Evolutionary conservation across 2,797 vertebrate genomes (phyloP).

Genomic region (Phrynocephalus vlangalii): DNA sequence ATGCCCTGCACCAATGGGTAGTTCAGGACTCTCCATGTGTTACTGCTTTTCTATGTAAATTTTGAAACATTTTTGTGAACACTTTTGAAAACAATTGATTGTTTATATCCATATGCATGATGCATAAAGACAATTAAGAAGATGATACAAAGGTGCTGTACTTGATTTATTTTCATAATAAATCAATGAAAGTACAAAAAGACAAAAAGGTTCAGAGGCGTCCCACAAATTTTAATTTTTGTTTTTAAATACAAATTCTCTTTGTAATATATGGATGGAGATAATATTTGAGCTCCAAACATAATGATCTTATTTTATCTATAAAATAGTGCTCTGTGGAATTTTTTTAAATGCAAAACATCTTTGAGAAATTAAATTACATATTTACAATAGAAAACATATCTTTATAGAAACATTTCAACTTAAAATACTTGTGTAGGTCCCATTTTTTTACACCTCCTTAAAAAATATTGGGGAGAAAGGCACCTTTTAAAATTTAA

Average conservation of each 20-base stretch:
- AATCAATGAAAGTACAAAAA: constrained; percentile 86
- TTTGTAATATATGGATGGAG: constrained; percentile 82
- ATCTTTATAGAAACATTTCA: constrained; percentile 71
- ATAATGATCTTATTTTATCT: constrained; percentile 80
- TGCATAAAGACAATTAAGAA: neutral
- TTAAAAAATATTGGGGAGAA: constrained; percentile 77
- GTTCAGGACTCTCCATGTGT: neutral
- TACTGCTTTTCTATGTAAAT: neutral
- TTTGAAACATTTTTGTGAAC: neutral
- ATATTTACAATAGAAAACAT: constrained; percentile 82
- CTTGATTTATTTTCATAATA: constrained; percentile 85
- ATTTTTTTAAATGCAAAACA: constrained; percentile 75
- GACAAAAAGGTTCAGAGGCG: constrained; percentile 75
- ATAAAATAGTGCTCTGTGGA: constrained; percentile 82
- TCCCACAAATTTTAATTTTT: constrained; percentile 83
- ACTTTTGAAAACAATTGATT: neutral
- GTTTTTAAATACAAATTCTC: constrained; percentile 87
- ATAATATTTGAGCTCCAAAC: constrained; percentile 83
- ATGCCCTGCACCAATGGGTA: no score
- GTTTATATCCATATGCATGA: neutral
- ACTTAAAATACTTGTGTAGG: constrained; percentile 74
- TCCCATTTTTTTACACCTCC: constrained; percentile 66
- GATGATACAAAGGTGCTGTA: constrained; percentile 57
- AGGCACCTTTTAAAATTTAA: constrained; percentile 69
- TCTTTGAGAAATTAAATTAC: constrained; percentile 80